Evolutionary conservation across 2,888 invertebrate genomes (phyloP), one percentile per base, ranked within the genome.

Genomic region (Caenorhabditis afra): DNA sequence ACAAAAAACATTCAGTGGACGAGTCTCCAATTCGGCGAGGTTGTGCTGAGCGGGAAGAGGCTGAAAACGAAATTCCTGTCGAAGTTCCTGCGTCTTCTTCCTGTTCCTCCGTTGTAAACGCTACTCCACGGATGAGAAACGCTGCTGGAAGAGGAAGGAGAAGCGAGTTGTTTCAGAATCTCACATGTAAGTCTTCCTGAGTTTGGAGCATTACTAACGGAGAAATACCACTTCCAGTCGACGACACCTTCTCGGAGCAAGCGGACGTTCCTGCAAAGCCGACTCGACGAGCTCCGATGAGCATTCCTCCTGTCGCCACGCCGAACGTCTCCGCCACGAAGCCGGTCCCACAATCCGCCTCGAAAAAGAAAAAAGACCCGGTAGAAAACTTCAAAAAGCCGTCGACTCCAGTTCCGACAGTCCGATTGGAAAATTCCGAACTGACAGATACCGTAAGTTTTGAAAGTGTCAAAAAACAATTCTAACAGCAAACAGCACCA

Each of bases 371-470:
- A 39, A 16, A 16, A 2, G 16, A 16, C 1, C 22, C 57, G 11
- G 57, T 18, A 1, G 22, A 57, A 1, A 39, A 41, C 5, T 64
- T 71, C 50, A 71, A 71, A n/a, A 64, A 71, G 12, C 62, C 79
- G 3, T 47, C 74, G 0, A 61, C 79, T 23, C 66, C 71, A n/a
- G 58, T 65, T 23, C 55, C 57, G n/a, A 44, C 44, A 8, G 23
- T 45, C 7, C 44, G 23, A 1, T 22, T 23, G 16, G 41, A 59
- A 11, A 35, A 22, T 11, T 22, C 62, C 0, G 53, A 64, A 57
- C 52, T 64, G 14, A 35, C 68, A 14, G 68, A 74, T 53, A 74
- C 79, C 1, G 79, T 79, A 67, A 57, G 65, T 55, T 35, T 44
- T 12, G 20, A n/a, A 35, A 14, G n/a, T n/a, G n/a, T 29, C 52